A percentile compares a stretch with the other conserved stretches of the same genome.
Evolutionary conservation across 2,797 vertebrate genomes (phyloP).

Genomic region (Echeneis naucrates): DNA sequence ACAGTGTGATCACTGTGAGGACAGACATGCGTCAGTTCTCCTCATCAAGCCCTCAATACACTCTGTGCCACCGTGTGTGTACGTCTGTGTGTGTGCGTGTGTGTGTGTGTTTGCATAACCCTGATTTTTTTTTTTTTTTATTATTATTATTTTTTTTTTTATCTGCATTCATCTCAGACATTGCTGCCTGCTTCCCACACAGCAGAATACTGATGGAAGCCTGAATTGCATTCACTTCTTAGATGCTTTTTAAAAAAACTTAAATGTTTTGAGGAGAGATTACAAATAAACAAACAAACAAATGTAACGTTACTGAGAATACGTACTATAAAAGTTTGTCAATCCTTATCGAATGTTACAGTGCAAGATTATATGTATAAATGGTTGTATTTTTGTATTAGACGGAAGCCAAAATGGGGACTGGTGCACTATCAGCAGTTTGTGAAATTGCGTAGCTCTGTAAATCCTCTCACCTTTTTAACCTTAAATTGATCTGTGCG

Average conservation of each 20-base stretch:
- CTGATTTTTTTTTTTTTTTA: no score
- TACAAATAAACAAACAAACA: no score
- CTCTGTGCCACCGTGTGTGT: constrained; percentile 10
- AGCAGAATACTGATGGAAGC: constrained; percentile 63
- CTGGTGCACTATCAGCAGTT: background rate
- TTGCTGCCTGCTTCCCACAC: constrained; percentile 68
- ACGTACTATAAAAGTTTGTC: no score
- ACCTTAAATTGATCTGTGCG: background rate
- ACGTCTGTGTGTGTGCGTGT: constrained; percentile 4
- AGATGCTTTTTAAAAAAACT: constrained; percentile 37
- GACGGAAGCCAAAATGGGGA: background rate
- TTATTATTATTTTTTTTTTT: no score
- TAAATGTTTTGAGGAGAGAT: background rate
- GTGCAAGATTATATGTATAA: background rate
- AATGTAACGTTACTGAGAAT: background rate
- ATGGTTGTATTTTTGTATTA: background rate
- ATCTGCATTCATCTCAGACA: constrained; percentile 51
- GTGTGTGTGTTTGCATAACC: constrained; percentile 68
- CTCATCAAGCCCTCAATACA: constrained; percentile 32
- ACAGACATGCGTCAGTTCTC: constrained; percentile 51
- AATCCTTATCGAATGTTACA: no score
- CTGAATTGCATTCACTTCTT: constrained; percentile 32
- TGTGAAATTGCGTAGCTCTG: background rate
- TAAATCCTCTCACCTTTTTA: background rate
- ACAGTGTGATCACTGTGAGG: constrained; percentile 19